phyloP scores from a whole-genome alignment of 1,140 invertebrate genomes.

The Augochlora pura region DNA sequence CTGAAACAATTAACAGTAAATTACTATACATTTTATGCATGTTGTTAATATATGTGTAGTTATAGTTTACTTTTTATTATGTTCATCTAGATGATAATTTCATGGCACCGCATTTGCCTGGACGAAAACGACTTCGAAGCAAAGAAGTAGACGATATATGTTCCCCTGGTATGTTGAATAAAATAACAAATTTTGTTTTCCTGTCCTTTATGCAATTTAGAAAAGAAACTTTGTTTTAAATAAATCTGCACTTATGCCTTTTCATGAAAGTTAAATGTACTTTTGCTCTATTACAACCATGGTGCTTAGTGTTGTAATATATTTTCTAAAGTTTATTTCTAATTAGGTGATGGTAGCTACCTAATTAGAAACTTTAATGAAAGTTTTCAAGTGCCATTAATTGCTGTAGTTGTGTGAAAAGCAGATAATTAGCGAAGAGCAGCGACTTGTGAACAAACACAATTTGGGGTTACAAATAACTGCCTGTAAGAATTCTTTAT shows the following conservation, averaged over 20 bases:
- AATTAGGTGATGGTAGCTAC: conserved; percentile 63
- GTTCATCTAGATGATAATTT: conserved; percentile 54
- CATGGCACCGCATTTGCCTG: conserved; percentile 65
- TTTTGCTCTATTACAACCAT: conserved; percentile 38
- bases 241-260: conserved; percentile 5
- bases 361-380: conserved; percentile 72
- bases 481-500: conserved; percentile 42
- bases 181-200: not conserved
- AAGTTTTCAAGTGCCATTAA: conserved; percentile 61
- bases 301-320: conserved; percentile 56
- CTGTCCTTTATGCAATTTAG: not conserved
- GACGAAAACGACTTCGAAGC: conserved; percentile 77
- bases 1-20: conserved; percentile 45
- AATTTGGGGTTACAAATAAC: conserved; percentile 67
- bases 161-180: conserved; percentile 75
- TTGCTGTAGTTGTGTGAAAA: conserved; percentile 63
- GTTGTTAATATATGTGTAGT: conserved; percentile 1
- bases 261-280: conserved; percentile 3
- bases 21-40: not conserved
- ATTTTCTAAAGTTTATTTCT: conserved; percentile 62
- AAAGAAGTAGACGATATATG: conserved; percentile 73
- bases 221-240: not conserved
- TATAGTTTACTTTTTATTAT: not conserved
- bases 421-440: conserved; percentile 71
- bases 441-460: conserved; percentile 72